Conservation (phyloP, 2,888 invertebrate genomes). For the Leptinotarsa haldemani region DNA sequence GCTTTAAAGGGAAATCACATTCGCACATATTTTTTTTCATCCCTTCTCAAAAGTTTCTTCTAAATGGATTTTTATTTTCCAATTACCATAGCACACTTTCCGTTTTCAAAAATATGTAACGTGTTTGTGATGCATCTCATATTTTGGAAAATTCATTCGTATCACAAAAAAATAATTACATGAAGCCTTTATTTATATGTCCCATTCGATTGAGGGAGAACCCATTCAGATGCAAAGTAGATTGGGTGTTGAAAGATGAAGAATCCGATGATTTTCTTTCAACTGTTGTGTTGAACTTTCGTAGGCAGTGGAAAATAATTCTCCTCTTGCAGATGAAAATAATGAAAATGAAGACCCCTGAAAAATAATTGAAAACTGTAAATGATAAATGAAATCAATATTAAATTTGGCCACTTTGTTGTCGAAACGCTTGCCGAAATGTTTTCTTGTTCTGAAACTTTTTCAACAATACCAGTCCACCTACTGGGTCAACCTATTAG, state of each 20-base stretch:
- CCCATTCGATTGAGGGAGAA: constrained; percentile 21
- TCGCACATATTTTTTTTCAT: too few relatives aligned
- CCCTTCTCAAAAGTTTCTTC: too few relatives aligned
- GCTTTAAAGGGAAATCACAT: too few relatives aligned
- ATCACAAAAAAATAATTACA: background rate
- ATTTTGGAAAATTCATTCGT: background rate
- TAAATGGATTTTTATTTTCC: too few relatives aligned
- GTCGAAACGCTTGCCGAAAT: too few relatives aligned
- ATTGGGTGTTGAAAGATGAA: constrained; percentile 34
- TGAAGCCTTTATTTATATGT: constrained; percentile 23
- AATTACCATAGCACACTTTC: too few relatives aligned
- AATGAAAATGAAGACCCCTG: constrained; percentile 52
- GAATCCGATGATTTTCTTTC: constrained; percentile 15
- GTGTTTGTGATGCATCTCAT: background rate
- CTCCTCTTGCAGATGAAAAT: constrained; percentile 53
- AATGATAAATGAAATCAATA: background rate
- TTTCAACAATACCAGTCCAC: too few relatives aligned
- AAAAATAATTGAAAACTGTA: constrained; percentile 25
- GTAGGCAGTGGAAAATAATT: constrained; percentile 29
- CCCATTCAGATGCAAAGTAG: constrained; percentile 33
- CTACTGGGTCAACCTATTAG: too few relatives aligned
- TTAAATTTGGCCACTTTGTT: too few relatives aligned
- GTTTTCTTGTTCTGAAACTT: too few relatives aligned
- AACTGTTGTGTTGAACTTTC: constrained; percentile 28
- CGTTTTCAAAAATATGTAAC: too few relatives aligned